Evolutionary conservation across 2,888 invertebrate genomes (phyloP).

Genomic region (Drosophila glabriapex): DNA sequence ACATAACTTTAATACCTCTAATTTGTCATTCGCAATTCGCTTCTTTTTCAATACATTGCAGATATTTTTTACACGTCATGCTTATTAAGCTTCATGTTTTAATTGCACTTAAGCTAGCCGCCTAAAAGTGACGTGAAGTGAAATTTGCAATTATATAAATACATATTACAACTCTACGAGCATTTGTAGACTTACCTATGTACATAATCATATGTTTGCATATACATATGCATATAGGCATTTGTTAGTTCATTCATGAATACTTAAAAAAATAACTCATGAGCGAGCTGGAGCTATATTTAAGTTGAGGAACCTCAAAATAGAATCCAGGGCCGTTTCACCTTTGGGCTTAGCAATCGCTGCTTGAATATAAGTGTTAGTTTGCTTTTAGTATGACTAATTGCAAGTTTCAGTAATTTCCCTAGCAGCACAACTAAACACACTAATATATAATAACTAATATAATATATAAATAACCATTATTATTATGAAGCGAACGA

Average conservation of each 20-base stretch:
- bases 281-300: slow-evolving; percentile 1
- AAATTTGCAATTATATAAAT: slow-evolving; percentile 75
- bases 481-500: slow-evolving; percentile 19
- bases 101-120: slow-evolving; percentile 65
- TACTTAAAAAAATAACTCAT: slow-evolving; percentile 13
- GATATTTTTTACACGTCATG: slow-evolving; percentile 61
- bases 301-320: slow-evolving; percentile 14
- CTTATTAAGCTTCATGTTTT: slow-evolving; percentile 60
- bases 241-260: background rate
- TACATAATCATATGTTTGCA: background rate
- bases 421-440: slow-evolving; percentile 50
- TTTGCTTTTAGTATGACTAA: slow-evolving; percentile 59
- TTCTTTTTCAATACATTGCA: slow-evolving; percentile 24
- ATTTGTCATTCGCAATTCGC: slow-evolving; percentile 16
- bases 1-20: slow-evolving; percentile 4
- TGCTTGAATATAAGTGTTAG: slow-evolving; percentile 42
- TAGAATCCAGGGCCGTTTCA: slow-evolving; percentile 35
- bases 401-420: slow-evolving; percentile 75
- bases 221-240: background rate
- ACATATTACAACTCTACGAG: slow-evolving; percentile 43
- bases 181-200: slow-evolving; percentile 4
- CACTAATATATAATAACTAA: too few relatives aligned
- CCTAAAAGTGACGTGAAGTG: slow-evolving; percentile 53
- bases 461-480: too few relatives aligned
- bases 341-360: slow-evolving; percentile 32